phyloP scores from a whole-genome alignment of 1,140 invertebrate species.

The Drosophila melanica region DNA sequence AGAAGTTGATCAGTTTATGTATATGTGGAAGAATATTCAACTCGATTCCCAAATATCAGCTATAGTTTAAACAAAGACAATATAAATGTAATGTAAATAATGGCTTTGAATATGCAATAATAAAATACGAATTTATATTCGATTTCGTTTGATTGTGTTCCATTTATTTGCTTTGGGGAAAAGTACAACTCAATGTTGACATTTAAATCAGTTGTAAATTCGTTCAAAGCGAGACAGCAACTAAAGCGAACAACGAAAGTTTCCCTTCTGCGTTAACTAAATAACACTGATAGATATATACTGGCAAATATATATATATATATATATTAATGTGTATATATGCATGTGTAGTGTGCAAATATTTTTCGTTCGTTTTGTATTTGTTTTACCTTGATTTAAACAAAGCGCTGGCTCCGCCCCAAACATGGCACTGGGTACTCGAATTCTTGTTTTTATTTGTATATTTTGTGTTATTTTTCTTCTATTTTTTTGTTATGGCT shows the following conservation, averaged over 20 bases:
- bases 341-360: constrained; percentile 55
- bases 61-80: too few species aligned
- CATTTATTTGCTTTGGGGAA: constrained; percentile 21
- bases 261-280: constrained; percentile 22
- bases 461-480: constrained; percentile 1
- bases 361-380: constrained; percentile 79
- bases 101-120: too few species aligned
- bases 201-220: constrained; percentile 75
- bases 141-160: background rate
- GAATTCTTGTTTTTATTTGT: constrained; percentile 16
- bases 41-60: too few species aligned
- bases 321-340: constrained; percentile 18
- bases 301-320: background rate
- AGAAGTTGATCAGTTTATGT: too few species aligned
- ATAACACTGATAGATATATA: constrained; percentile 9
- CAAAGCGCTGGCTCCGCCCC: constrained; percentile 61
- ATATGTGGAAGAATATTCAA: too few species aligned
- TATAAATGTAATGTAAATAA: too few species aligned
- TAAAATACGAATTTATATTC: background rate
- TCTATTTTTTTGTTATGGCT: constrained; percentile 50
- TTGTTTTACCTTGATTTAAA: constrained; percentile 80
- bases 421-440: constrained; percentile 61
- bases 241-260: constrained; percentile 26
- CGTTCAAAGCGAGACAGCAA: constrained; percentile 59
- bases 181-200: constrained; percentile 59